Conservation (phyloP, 2,888 invertebrate species). For the Pandemis cinnamomeana region DNA sequence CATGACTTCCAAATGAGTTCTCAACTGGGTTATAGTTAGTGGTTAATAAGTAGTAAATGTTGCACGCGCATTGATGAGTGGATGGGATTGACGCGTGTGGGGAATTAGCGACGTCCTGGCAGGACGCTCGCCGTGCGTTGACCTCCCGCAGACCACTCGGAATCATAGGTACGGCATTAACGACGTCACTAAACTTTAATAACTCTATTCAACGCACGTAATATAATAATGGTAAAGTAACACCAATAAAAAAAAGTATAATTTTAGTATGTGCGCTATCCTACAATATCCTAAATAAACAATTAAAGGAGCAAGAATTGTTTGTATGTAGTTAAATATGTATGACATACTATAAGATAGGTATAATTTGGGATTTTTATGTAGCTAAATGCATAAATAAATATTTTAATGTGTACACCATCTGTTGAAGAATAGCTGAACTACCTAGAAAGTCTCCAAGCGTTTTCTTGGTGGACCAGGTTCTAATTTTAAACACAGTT, state of each 20-base stretch:
- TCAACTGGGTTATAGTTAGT: conserved; percentile 33
- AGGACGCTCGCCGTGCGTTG: conserved; percentile 73
- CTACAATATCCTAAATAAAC: too few relatives aligned
- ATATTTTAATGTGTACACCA: too few relatives aligned
- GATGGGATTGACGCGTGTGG: conserved; percentile 66
- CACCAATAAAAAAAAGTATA: not conserved
- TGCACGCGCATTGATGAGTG: conserved; percentile 49
- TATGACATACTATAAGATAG: too few relatives aligned
- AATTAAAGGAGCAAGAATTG: too few relatives aligned
- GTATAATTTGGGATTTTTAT: too few relatives aligned
- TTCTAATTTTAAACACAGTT: too few relatives aligned
- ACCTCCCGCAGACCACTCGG: conserved; percentile 52
- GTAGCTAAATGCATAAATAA: too few relatives aligned
- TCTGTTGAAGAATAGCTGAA: too few relatives aligned
- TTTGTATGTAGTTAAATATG: too few relatives aligned
- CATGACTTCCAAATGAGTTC: conserved; percentile 42
- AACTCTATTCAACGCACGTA: conserved; percentile 13
- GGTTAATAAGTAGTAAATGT: conserved; percentile 42
- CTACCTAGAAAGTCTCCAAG: too few relatives aligned
- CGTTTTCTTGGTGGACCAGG: too few relatives aligned
- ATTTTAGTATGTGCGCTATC: too few relatives aligned
- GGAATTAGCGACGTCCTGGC: conserved; percentile 79
- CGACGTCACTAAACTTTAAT: conserved; percentile 27
- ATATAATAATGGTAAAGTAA: not conserved
- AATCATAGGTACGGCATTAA: conserved; percentile 16